phyloP scores from a whole-genome alignment of 1,140 invertebrate genomes.

The Drosophila nasuta region DNA sequence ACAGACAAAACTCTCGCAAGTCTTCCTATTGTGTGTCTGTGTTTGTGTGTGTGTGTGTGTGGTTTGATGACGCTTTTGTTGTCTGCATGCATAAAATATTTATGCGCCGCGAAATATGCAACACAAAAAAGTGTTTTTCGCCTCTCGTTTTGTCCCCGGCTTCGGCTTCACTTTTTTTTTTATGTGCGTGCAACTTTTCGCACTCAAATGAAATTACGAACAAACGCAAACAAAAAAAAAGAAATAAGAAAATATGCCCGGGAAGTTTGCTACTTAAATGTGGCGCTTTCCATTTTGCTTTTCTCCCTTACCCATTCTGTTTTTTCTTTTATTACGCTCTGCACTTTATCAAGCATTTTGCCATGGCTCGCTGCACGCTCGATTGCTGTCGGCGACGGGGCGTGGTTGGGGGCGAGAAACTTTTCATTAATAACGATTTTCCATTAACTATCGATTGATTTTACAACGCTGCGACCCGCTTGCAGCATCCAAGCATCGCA shows the following conservation, averaged over 20 bases:
- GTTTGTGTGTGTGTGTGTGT: conserved; percentile 53
- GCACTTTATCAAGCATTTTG: conserved; percentile 82
- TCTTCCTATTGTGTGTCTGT: conserved; percentile 33
- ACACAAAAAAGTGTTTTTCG: conserved; percentile 60
- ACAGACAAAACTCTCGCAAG: conserved; percentile 19
- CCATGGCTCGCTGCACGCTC: conserved; percentile 73
- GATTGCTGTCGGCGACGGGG: conserved; percentile 51
- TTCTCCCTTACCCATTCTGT: not conserved
- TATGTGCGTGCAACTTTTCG: conserved; percentile 80
- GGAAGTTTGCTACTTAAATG: conserved; percentile 81
- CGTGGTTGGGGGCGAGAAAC: conserved; percentile 51
- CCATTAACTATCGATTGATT: conserved; percentile 85
- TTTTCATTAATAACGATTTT: conserved; percentile 85
- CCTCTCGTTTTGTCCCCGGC: conserved; percentile 25
- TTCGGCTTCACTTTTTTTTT: conserved; percentile 17
- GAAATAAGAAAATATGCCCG: conserved; percentile 30
- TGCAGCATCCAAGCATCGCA: conserved; percentile 51
- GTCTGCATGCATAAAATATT: conserved; percentile 79
- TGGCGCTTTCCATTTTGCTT: conserved; percentile 57
- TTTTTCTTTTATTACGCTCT: conserved; percentile 65
- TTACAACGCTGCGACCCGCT: conserved; percentile 54
- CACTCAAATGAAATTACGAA: conserved; percentile 78
- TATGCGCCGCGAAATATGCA: conserved; percentile 79
- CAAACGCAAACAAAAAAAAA: conserved; percentile 28
- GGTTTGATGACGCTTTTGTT: conserved; percentile 72